These are phyloP conservation scores for Thermophis baileyi DNA, from an alignment of 2,113 vertebrate genomes.

Conservation along the genomic window DNA sequence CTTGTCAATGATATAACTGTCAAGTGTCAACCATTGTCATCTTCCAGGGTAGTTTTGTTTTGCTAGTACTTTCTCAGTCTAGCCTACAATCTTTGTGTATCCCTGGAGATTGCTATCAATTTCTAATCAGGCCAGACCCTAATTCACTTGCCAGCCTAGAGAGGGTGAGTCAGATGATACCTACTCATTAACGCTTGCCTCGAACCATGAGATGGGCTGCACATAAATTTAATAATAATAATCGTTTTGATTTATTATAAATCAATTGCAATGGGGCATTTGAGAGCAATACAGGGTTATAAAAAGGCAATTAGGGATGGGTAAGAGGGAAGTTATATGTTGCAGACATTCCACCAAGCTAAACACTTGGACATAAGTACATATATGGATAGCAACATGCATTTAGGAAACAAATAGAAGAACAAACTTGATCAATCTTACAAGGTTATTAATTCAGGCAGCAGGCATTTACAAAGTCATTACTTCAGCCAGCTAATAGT, in stretches of 20 bases:
- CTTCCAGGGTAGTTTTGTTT: not conserved
- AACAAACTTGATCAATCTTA: not conserved
- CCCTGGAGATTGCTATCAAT: not conserved
- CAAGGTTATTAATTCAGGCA: not conserved
- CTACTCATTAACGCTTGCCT: not conserved
- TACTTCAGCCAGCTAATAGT: not conserved
- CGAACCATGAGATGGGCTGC: not conserved
- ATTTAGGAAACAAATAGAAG: not conserved
- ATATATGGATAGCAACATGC: not conserved
- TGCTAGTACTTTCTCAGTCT: not conserved
- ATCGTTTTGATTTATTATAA: not conserved
- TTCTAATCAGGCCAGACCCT: not conserved
- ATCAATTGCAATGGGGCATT: not conserved
- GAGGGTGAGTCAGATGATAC: not conserved
- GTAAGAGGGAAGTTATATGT: not conserved
- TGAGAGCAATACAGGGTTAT: not conserved
- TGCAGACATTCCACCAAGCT: not conserved
- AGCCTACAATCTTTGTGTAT: not conserved
- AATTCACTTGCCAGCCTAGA: not conserved
- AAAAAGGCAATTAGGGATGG: not conserved
- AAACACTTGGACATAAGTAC: not conserved
- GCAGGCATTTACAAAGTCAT: not conserved
- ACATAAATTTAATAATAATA: not conserved
- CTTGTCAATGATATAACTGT: not conserved
- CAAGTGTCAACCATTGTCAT: not conserved